These are phyloP conservation scores for Gymnocheta viridis DNA, from an alignment of 2,888 invertebrate genomes.

Conservation along the genomic window DNA sequence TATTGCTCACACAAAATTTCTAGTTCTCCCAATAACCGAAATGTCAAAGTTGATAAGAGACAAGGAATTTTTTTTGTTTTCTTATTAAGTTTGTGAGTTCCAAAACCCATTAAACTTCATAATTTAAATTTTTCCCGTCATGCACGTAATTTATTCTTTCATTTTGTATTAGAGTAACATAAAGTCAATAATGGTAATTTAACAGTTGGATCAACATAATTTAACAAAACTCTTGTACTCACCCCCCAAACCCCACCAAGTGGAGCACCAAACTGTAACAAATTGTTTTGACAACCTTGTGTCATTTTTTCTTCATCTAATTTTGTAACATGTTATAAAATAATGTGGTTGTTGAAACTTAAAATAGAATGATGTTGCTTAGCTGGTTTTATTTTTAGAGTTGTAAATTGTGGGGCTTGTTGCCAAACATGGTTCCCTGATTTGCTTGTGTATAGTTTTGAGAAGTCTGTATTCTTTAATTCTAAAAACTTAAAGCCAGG, in stretches of 20 bases:
- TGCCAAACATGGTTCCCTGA: no score
- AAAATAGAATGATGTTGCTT: neutral
- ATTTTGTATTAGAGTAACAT: neutral
- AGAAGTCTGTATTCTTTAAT: no score
- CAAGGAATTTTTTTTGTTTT: neutral
- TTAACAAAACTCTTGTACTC: neutral
- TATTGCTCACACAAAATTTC: neutral
- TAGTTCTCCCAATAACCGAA: neutral
- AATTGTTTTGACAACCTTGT: conserved; percentile 35
- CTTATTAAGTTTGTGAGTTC: neutral
- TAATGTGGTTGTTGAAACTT: conserved; percentile 13
- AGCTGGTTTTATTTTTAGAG: neutral
- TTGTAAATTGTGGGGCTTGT: no score
- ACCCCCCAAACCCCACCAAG: neutral
- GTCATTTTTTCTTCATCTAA: neutral
- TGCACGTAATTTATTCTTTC: neutral
- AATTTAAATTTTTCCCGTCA: neutral
- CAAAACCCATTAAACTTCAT: neutral
- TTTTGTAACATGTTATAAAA: conserved; percentile 22
- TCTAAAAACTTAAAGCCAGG: no score
- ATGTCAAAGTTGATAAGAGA: conserved; percentile 13
- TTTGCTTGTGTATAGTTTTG: no score
- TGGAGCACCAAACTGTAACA: neutral
- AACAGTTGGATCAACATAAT: conserved; percentile 7
- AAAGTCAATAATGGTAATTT: conserved; percentile 21